phyloP scores from a whole-genome alignment of 2,888 invertebrate genomes.

The Alsophila aescularia region DNA sequence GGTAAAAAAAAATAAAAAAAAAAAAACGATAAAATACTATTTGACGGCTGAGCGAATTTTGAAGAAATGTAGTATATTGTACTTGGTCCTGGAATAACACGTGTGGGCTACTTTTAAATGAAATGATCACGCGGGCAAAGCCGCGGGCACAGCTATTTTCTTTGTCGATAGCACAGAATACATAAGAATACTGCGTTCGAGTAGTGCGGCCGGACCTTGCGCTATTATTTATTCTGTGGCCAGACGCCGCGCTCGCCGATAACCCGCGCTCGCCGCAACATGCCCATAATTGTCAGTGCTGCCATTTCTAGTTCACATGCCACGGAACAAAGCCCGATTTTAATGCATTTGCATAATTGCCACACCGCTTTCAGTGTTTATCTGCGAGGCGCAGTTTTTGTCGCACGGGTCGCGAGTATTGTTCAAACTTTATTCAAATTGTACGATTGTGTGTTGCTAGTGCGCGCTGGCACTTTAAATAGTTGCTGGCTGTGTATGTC shows the following conservation, averaged over 20 bases:
- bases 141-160: too few relatives aligned
- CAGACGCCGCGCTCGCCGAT: constrained; percentile 4
- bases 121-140: too few relatives aligned
- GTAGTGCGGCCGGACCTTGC: neutral
- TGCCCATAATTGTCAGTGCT: constrained; percentile 43
- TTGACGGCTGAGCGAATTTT: too few relatives aligned
- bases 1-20: too few relatives aligned
- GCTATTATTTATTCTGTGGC: too few relatives aligned
- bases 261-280: constrained; percentile 26
- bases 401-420: constrained; percentile 26
- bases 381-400: constrained; percentile 40
- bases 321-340: constrained; percentile 56
- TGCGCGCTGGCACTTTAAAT: constrained; percentile 1
- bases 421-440: constrained; percentile 49
- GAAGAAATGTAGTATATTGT: too few relatives aligned
- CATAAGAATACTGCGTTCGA: too few relatives aligned
- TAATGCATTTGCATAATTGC: constrained; percentile 65
- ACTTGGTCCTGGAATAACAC: too few relatives aligned
- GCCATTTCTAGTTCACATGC: constrained; percentile 50
- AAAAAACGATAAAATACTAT: too few relatives aligned
- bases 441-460: constrained; percentile 38
- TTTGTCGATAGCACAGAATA: too few relatives aligned
- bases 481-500: too few relatives aligned
- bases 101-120: too few relatives aligned
- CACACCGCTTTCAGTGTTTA: constrained; percentile 53